phyloP scores from a whole-genome alignment of 2,888 invertebrate species.

The Beris chalybata region DNA sequence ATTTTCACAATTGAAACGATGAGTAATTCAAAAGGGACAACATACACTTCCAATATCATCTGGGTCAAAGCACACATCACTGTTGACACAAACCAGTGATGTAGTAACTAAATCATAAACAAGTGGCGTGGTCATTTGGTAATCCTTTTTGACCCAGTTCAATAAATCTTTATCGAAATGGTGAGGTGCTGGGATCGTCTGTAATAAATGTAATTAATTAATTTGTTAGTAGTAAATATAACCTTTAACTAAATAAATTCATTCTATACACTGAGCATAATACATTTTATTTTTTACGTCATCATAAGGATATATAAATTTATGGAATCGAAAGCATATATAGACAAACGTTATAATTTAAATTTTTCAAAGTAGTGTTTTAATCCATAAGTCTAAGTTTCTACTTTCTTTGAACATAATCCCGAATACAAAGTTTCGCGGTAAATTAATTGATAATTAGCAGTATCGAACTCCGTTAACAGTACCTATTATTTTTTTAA shows the following conservation, averaged over 20 bases:
- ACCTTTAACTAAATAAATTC: background rate
- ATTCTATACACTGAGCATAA: background rate
- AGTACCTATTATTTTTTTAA: too few species aligned
- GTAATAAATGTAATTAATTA: background rate
- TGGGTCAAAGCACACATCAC: background rate
- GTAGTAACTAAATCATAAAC: background rate
- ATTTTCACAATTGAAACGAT: background rate
- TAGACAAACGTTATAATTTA: too few species aligned
- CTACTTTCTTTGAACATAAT: too few species aligned
- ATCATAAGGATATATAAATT: too few species aligned
- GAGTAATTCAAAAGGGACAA: conserved; percentile 4
- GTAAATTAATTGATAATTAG: too few species aligned
- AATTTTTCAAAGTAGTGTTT: too few species aligned
- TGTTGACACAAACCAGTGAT: conserved; percentile 1
- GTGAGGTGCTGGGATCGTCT: background rate
- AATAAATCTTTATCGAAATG: background rate
- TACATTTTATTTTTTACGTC: too few species aligned
- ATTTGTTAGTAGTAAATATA: background rate
- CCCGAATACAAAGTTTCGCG: too few species aligned
- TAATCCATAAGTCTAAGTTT: too few species aligned
- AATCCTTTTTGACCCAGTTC: conserved; percentile 2
- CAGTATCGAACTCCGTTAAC: too few species aligned
- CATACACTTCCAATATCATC: conserved; percentile 4
- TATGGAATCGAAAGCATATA: too few species aligned
- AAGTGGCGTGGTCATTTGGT: background rate